phyloP scores from a whole-genome alignment of 2,797 vertebrate species.

The Sorex maritimensis region DNA sequence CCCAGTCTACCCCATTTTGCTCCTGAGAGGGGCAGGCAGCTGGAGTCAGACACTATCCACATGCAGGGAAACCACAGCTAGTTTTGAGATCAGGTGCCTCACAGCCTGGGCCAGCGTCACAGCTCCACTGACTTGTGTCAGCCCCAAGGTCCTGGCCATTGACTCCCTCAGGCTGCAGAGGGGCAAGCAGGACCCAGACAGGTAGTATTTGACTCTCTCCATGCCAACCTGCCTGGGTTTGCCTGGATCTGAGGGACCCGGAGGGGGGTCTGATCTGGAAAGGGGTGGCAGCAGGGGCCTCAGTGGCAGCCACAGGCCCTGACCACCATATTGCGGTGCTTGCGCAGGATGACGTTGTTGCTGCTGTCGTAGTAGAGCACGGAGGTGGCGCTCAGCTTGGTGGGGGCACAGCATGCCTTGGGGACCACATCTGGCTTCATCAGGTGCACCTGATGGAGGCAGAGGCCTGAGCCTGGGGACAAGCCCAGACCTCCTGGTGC shows the following conservation, averaged over 20 bases:
- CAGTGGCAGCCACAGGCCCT: constrained; percentile 97
- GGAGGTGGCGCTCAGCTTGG: constrained; percentile 97
- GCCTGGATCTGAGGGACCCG: neutral
- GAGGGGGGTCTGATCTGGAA: neutral
- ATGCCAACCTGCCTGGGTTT: neutral
- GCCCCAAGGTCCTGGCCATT: neutral
- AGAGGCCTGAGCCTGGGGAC: neutral
- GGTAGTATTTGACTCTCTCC: too few relatives aligned
- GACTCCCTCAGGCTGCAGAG: neutral
- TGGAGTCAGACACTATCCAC: neutral
- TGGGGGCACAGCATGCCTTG: constrained; percentile 96
- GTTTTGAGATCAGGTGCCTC: neutral
- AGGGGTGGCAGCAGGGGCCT: neutral
- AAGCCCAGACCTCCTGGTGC: neutral
- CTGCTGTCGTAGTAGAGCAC: constrained; percentile 98
- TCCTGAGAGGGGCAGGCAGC: neutral
- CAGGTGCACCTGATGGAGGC: neutral
- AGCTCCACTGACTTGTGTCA: constrained; percentile 2
- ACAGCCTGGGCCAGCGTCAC: neutral
- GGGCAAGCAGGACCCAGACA: too few relatives aligned
- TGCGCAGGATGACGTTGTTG: constrained; percentile 97
- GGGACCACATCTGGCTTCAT: neutral
- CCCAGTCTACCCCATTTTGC: constrained; percentile 2
- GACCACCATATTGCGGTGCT: constrained; percentile 98
- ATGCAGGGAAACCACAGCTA: neutral